Conservation (phyloP, 1,140 invertebrate species). For the Listronotus bonariensis region DNA sequence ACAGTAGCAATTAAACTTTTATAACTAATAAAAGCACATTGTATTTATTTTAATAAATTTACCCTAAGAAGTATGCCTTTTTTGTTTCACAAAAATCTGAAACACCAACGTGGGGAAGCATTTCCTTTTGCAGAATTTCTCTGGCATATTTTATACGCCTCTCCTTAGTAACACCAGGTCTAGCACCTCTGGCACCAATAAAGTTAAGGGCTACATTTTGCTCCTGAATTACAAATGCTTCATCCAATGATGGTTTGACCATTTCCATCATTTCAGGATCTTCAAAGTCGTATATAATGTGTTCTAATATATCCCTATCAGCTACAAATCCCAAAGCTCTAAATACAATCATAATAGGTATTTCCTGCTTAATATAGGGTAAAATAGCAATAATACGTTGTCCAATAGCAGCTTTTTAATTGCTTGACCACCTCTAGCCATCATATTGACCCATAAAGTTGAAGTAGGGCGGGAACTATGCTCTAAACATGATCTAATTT, state of each 20-base stretch:
- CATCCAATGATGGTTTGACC: slow-evolving; percentile 98
- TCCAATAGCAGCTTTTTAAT: slow-evolving; percentile 97
- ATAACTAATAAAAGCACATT: too few relatives aligned
- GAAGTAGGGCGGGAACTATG: slow-evolving; percentile 92
- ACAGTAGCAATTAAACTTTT: neutral
- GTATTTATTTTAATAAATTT: slow-evolving; percentile 35
- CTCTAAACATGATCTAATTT: slow-evolving; percentile 95
- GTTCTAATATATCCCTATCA: slow-evolving; percentile 97
- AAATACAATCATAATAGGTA: slow-evolving; percentile 99
- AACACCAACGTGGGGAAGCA: slow-evolving; percentile 98
- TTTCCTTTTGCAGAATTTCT: slow-evolving; percentile 99
- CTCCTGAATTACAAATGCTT: slow-evolving; percentile 99
- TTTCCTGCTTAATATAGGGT: slow-evolving; percentile 98
- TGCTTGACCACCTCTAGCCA: slow-evolving; percentile 93
- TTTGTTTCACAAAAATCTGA: slow-evolving; percentile 99
- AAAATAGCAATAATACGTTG: slow-evolving; percentile 97
- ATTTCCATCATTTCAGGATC: slow-evolving; percentile 99
- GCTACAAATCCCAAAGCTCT: slow-evolving; percentile 96
- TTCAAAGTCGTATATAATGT: slow-evolving; percentile 99
- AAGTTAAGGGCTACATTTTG: slow-evolving; percentile 98
- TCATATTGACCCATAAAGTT: slow-evolving; percentile 99
- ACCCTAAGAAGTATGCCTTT: slow-evolving; percentile 96
- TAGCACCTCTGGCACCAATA: slow-evolving; percentile 93
- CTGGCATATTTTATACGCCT: slow-evolving; percentile 98
- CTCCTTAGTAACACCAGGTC: slow-evolving; percentile 97